phyloP scores from a whole-genome alignment of 2,113 vertebrate genomes.

The Colius striatus region DNA sequence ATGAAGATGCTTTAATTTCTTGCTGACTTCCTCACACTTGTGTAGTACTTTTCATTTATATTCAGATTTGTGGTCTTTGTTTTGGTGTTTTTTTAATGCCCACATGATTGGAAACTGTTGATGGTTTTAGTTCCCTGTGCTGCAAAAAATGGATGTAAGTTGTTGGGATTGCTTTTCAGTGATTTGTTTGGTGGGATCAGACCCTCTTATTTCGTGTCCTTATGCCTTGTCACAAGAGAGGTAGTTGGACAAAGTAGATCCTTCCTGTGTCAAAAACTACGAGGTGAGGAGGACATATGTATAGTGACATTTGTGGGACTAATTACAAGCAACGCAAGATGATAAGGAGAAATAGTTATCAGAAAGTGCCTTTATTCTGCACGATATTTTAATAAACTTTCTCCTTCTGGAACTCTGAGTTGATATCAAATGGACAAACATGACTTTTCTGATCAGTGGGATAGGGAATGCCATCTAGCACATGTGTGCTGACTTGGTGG shows the following conservation, averaged over 20 bases:
- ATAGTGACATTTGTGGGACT: neutral
- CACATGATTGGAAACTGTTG: neutral
- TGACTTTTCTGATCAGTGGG: neutral
- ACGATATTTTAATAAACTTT: neutral
- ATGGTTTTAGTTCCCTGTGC: neutral
- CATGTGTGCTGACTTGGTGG: neutral
- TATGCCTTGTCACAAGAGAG: slow-evolving; percentile 35
- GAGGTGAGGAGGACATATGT: neutral
- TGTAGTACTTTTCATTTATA: neutral
- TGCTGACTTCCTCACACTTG: neutral
- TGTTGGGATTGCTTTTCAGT: neutral
- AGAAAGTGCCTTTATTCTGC: neutral
- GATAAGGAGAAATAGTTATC: neutral
- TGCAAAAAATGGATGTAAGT: neutral
- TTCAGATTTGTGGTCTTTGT: neutral
- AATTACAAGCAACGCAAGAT: neutral
- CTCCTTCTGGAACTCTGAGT: neutral
- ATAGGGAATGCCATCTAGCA: neutral
- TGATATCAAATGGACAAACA: neutral
- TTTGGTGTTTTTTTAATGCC: neutral
- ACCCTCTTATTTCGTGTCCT: neutral
- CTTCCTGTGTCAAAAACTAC: neutral
- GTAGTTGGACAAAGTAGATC: neutral
- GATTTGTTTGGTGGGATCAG: neutral
- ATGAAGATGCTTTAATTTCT: neutral